Base-by-base conservation (phyloP, 2,113 vertebrate genomes). In the Arvicanthis niloticus region DNA sequence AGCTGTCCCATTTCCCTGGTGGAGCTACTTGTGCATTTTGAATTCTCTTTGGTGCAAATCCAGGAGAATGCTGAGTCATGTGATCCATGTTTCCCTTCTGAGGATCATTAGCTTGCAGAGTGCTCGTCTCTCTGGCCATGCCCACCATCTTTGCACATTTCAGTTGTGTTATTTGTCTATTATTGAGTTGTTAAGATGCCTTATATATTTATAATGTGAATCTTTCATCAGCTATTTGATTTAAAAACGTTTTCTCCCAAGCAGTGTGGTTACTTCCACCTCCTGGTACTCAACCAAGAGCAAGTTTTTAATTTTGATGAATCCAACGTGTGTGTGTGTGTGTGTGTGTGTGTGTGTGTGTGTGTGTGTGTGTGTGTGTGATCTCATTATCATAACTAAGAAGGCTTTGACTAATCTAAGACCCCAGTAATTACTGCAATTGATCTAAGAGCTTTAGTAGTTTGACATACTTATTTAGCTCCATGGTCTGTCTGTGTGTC, bases 281-380 rank as follows among this genome's bases (percentile, higher is more conserved):
- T 85, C 78, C 72, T 92, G 51, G 48, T 15, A 34, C 60, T 48
- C 60, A 77, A 5, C 76, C 75, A 93, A 51, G 12, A 12, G 40
- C 21, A 45, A 73, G 34, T 62, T 95, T 93, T 95, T 91, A 45
- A 40, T 88, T 88, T 93, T 84, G 29, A 21, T 81, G 81, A 81
- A 12, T 3, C 3, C 7, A 85, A 34, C 24, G 21, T 89, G 8
- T 76, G 13, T 75, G 6, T 70, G 34, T 70, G 19, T 73, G 3
- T 73, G n/a, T 73, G n/a, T 42, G 72, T 73, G 72, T 24, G 42
- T 76, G 24, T 78, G 77, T 80, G 77, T 80, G 48, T 51, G 48
- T 48, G 53, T 48, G 62, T 81, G 17, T 72, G 26, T 42, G 26
- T 75, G 56, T 80, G 17, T 70, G 26, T 40, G 21, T 68, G 21